phyloP scores from a whole-genome alignment of 2,113 vertebrate species.

The Prolemur simus region DNA sequence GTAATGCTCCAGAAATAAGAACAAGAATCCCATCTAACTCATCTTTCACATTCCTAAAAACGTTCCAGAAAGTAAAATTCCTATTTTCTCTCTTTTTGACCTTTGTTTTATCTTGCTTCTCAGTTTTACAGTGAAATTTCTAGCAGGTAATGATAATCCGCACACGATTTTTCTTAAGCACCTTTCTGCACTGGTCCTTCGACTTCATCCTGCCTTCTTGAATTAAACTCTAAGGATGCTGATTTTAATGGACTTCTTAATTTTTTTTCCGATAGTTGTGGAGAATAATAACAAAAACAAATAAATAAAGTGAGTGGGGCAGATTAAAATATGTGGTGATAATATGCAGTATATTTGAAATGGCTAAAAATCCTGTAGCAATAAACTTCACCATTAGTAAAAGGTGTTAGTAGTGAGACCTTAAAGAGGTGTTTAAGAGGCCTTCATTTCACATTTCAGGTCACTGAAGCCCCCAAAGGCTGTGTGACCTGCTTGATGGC shows the following conservation, averaged over 20 bases:
- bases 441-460: not conserved
- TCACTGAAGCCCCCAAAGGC: not conserved
- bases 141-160: not conserved
- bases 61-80: not conserved
- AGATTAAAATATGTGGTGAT: not conserved
- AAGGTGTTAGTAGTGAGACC: not conserved
- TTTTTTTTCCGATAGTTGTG: not conserved
- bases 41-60: not conserved
- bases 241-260: not conserved
- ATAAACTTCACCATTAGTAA: not conserved
- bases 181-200: not conserved
- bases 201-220: not conserved
- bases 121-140: constrained; percentile 13
- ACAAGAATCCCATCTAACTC: not conserved
- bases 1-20: not conserved
- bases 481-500: not conserved
- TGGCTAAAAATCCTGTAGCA: not conserved
- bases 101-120: not conserved
- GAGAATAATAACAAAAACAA: not conserved
- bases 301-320: not conserved
- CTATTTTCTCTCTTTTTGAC: not conserved
- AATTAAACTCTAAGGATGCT: not conserved
- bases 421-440: not conserved
- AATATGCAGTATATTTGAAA: not conserved
- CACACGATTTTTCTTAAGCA: not conserved